Conservation (phyloP, 2,113 vertebrate species). For the Cricetomys ansorgei region DNA sequence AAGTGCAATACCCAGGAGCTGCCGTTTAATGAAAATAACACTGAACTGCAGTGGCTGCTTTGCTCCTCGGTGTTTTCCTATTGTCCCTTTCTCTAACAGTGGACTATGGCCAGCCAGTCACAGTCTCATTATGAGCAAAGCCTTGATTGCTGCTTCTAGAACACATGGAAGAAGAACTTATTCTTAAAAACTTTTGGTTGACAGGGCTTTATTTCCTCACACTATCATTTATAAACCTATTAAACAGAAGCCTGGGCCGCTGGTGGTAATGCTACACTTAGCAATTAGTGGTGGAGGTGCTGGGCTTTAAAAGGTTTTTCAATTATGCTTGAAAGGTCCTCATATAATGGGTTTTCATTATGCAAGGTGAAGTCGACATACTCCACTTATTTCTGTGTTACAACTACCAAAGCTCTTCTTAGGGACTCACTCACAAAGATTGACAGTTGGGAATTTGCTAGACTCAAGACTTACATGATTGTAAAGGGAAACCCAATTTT, state of each 20-base stretch:
- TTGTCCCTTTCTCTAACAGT: conserved; percentile 59
- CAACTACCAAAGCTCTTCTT: conserved; percentile 34
- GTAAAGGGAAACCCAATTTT: conserved; percentile 59
- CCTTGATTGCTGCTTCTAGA: neutral
- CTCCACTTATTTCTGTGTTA: conserved; percentile 51
- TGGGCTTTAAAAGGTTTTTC: conserved; percentile 81
- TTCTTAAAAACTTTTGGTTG: conserved; percentile 74
- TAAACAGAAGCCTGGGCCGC: conserved; percentile 75
- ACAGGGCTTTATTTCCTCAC: conserved; percentile 76
- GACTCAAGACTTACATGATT: conserved; percentile 19
- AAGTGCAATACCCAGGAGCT: neutral
- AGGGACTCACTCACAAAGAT: conserved; percentile 52
- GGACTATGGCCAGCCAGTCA: conserved; percentile 57
- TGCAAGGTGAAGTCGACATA: neutral
- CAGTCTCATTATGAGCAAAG: conserved; percentile 64
- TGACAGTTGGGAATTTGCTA: conserved; percentile 50
- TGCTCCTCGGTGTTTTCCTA: neutral
- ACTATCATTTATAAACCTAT: conserved; percentile 81
- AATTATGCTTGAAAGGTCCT: conserved; percentile 73
- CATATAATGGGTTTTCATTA: conserved; percentile 66
- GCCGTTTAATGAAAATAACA: neutral
- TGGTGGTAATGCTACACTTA: conserved; percentile 61
- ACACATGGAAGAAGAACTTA: conserved; percentile 42
- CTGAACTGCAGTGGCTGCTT: neutral
- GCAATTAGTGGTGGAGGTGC: conserved; percentile 72